Conservation (phyloP, 2,797 vertebrate species). For the Lagodon rhomboides region DNA sequence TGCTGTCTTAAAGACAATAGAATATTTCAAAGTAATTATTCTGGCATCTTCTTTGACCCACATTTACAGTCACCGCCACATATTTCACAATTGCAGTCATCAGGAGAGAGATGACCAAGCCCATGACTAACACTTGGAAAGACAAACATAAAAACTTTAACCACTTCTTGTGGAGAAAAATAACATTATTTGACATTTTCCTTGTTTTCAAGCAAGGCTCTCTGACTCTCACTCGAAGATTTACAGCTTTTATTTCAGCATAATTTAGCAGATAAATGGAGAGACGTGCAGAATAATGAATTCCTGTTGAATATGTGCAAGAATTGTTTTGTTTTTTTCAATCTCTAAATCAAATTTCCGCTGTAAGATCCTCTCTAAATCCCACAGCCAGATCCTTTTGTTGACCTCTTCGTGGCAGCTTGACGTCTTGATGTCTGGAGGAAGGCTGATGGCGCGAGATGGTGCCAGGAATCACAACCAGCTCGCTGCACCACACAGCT, state of each 20-base stretch:
- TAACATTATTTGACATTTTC: neutral
- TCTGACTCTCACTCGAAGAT: neutral
- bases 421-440: slow-evolving; percentile 30
- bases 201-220: neutral
- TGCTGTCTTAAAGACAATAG: neutral
- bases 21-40: slow-evolving; percentile 5
- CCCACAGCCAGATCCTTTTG: neutral
- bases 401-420: slow-evolving; percentile 16
- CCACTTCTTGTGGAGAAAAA: neutral
- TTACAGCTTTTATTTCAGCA: slow-evolving; percentile 1
- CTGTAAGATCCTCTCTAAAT: neutral
- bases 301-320: neutral
- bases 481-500: slow-evolving; percentile 53
- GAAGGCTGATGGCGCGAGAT: slow-evolving; percentile 44
- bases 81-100: slow-evolving; percentile 14
- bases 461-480: slow-evolving; percentile 59
- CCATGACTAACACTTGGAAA: slow-evolving; percentile 14
- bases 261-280: neutral
- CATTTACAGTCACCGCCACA: slow-evolving; percentile 3
- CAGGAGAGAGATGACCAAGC: slow-evolving; percentile 10
- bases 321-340: slow-evolving; percentile 1
- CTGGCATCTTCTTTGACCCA: slow-evolving; percentile 9
- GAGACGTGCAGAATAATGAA: neutral
- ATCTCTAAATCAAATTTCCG: slow-evolving; percentile 8
- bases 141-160: neutral